A percentile compares a stretch with the other conserved stretches of the same genome.
Conservation (phyloP, 2,888 invertebrate species). For the Coelogynopora nodosa region DNA sequence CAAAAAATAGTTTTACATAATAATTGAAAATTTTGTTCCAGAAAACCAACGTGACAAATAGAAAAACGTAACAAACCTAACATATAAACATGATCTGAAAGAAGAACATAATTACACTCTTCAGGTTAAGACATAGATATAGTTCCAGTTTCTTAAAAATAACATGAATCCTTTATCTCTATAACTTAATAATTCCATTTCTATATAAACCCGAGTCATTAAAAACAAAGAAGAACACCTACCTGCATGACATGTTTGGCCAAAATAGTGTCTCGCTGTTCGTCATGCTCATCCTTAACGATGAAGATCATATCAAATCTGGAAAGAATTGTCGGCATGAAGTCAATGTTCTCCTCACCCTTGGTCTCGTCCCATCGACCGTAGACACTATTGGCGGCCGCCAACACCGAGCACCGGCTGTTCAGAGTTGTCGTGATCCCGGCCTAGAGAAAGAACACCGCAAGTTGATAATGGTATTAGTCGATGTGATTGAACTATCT, state of each 20-base stretch:
- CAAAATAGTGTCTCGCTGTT: conserved; percentile 69
- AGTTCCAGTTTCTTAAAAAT: too few species aligned
- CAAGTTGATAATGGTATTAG: too few species aligned
- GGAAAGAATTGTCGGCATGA: conserved; percentile 98
- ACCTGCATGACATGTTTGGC: conserved; percentile 95
- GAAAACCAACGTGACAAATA: too few species aligned
- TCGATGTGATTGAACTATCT: too few species aligned
- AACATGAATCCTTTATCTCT: too few species aligned
- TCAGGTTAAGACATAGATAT: too few species aligned
- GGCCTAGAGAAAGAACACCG: conserved; percentile 68
- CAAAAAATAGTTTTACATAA: too few species aligned
- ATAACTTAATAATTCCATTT: not conserved
- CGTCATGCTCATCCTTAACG: conserved; percentile 91
- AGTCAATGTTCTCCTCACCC: conserved; percentile 95
- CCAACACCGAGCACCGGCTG: conserved; percentile 94
- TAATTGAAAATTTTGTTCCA: too few species aligned
- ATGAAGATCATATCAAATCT: conserved; percentile 99
- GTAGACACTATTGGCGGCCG: conserved; percentile 95
- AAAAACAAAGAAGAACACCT: too few species aligned
- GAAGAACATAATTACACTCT: too few species aligned
- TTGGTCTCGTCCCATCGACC: conserved; percentile 98
- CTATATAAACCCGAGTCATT: conserved; percentile 10
- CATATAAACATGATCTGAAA: too few species aligned
- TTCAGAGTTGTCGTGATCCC: conserved; percentile 97
- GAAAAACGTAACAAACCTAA: too few species aligned